Evolutionary conservation across 1,140 invertebrate genomes (phyloP).

Genomic region (Condylostylus longicornis): DNA sequence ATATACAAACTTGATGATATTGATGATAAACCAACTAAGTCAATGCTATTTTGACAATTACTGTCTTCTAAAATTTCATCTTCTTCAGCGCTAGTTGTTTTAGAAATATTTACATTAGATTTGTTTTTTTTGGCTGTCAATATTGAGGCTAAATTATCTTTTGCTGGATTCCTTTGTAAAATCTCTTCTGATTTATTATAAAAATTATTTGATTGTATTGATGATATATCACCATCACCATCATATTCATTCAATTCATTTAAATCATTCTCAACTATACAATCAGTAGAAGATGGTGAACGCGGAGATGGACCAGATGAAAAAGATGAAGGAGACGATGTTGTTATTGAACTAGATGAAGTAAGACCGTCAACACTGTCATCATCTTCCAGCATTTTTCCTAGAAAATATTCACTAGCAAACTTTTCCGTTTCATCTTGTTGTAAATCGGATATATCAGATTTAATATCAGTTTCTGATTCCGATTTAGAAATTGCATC

Average conservation of each 20-base stretch:
- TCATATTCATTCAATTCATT: background rate
- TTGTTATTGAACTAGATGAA: constrained; percentile 24
- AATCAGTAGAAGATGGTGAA: constrained; percentile 7
- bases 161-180: too few relatives aligned
- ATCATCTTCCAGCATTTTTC: background rate
- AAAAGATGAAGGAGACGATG: constrained; percentile 28
- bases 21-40: background rate
- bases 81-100: background rate
- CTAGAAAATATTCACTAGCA: constrained; percentile 3
- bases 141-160: too few relatives aligned
- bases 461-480: constrained; percentile 1
- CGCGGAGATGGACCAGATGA: constrained; percentile 28
- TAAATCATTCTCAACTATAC: background rate
- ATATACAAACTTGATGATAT: constrained; percentile 1
- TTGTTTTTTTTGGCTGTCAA: background rate
- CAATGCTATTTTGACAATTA: background rate
- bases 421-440: constrained; percentile 4
- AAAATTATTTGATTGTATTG: too few relatives aligned
- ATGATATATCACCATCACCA: background rate
- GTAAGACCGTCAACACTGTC: constrained; percentile 10
- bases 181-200: too few relatives aligned
- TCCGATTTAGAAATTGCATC: constrained; percentile 2
- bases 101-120: background rate
- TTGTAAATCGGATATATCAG: too few relatives aligned
- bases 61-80: background rate